phyloP scores from a whole-genome alignment of 2,113 vertebrate species.

The Psammodynastes pulverulentus region DNA sequence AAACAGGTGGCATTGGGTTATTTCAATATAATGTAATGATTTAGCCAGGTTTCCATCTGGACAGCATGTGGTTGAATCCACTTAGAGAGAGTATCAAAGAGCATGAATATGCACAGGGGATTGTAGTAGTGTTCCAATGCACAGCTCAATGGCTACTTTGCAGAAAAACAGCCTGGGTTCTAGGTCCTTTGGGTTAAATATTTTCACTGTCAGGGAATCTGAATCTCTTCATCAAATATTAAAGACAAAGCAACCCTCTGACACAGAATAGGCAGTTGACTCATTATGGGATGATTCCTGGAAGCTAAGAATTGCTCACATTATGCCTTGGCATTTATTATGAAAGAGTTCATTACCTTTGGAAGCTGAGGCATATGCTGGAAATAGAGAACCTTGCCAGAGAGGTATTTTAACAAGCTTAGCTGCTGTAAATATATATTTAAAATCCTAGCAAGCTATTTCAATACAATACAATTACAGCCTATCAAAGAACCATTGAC shows the following conservation, averaged over 20 bases:
- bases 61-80: slow-evolving; percentile 80
- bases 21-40: slow-evolving; percentile 94
- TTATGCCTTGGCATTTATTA: slow-evolving; percentile 72
- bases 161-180: slow-evolving; percentile 73
- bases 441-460: slow-evolving; percentile 44
- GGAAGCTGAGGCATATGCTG: slow-evolving; percentile 67
- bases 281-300: slow-evolving; percentile 74
- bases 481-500: slow-evolving; percentile 48
- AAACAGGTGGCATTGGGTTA: slow-evolving; percentile 95
- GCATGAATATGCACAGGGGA: slow-evolving; percentile 78
- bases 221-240: slow-evolving; percentile 83
- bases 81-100: slow-evolving; percentile 78
- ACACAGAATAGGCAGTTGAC: slow-evolving; percentile 64
- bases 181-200: slow-evolving; percentile 79
- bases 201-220: slow-evolving; percentile 75
- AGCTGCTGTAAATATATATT: slow-evolving; percentile 21
- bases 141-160: slow-evolving; percentile 75
- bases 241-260: slow-evolving; percentile 72
- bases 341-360: slow-evolving; percentile 77
- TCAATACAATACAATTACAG: slow-evolving; percentile 53
- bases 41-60: slow-evolving; percentile 85
- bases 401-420: slow-evolving; percentile 55
- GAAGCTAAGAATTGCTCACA: slow-evolving; percentile 67
- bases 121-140: slow-evolving; percentile 73
- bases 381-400: slow-evolving; percentile 54